Conservation (phyloP, 2,113 vertebrate species). For the Cyphomyrus discorhynchus region DNA sequence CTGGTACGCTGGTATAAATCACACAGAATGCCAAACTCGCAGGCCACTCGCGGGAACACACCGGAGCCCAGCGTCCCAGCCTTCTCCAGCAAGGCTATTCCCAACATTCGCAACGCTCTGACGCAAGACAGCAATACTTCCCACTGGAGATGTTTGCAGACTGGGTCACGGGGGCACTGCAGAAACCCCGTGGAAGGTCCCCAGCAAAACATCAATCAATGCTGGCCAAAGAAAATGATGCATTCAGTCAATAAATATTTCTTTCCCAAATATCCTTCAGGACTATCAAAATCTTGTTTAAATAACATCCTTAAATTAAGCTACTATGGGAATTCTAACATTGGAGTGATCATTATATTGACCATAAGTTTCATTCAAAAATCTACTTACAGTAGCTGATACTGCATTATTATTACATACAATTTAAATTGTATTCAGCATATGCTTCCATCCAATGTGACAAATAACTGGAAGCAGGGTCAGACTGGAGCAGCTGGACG, state of each 20-base stretch:
- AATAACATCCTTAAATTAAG: background rate
- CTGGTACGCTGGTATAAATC: conserved; percentile 57
- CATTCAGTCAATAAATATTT: background rate
- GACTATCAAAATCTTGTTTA: background rate
- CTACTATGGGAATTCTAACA: background rate
- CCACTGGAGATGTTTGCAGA: conserved; percentile 47
- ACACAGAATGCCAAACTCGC: background rate
- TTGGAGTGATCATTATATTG: background rate
- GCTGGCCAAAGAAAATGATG: background rate
- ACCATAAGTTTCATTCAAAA: background rate
- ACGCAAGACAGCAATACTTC: conserved; percentile 54
- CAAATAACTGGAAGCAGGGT: background rate
- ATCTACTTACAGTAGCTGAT: background rate
- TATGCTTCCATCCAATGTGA: background rate
- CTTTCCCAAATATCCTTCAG: background rate
- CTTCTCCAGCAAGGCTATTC: conserved; percentile 58
- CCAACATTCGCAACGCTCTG: conserved; percentile 50
- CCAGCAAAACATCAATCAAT: background rate
- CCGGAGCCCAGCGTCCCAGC: conserved; percentile 51
- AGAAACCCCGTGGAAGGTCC: conserved; percentile 20
- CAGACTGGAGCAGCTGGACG: background rate
- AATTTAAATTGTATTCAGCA: background rate
- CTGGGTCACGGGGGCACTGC: conserved; percentile 27
- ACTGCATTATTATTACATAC: background rate
- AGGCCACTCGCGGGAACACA: conserved; percentile 55